Percentiles rank a stretch among this genome's conserved stretches.
phyloP scores from a whole-genome alignment of 92 coral and sea anemone genomes.

The Umimayanthus chanpuru region DNA sequence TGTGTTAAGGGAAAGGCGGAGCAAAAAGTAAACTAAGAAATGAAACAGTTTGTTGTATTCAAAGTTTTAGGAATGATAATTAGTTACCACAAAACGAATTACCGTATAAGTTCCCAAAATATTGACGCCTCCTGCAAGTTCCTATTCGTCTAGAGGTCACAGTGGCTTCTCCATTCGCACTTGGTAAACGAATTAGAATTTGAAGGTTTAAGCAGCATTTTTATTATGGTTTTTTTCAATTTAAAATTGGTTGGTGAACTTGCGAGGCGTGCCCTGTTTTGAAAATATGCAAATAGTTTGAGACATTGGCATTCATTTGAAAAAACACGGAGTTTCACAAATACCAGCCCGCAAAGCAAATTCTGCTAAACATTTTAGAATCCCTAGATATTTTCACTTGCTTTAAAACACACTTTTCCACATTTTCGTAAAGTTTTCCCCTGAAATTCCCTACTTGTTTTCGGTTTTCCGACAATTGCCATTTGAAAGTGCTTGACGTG shows the following conservation, averaged over 20 bases:
- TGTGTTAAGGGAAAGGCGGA: background rate
- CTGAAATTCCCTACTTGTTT: too few species aligned
- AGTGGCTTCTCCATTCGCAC: background rate
- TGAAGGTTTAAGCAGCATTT: background rate
- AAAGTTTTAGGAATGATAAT: background rate
- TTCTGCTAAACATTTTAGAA: too few species aligned
- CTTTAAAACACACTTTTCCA: too few species aligned
- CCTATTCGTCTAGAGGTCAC: background rate
- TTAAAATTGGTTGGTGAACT: background rate
- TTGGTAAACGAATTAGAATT: background rate
- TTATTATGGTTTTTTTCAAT: background rate
- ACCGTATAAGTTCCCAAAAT: too few species aligned
- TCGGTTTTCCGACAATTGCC: too few species aligned
- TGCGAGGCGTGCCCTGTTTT: background rate
- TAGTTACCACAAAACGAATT: background rate
- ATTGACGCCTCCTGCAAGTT: background rate
- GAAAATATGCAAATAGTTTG: background rate
- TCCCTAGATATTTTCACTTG: too few species aligned
- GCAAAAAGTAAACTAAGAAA: background rate
- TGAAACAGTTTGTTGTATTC: background rate
- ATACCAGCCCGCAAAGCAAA: too few species aligned
- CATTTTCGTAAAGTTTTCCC: too few species aligned
- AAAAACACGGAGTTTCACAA: too few species aligned
- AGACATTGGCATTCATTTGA: too few species aligned
- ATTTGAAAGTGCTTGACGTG: too few species aligned